phyloP scores from a whole-genome alignment of 2,888 invertebrate species.

The Lasioglossum calceatum region DNA sequence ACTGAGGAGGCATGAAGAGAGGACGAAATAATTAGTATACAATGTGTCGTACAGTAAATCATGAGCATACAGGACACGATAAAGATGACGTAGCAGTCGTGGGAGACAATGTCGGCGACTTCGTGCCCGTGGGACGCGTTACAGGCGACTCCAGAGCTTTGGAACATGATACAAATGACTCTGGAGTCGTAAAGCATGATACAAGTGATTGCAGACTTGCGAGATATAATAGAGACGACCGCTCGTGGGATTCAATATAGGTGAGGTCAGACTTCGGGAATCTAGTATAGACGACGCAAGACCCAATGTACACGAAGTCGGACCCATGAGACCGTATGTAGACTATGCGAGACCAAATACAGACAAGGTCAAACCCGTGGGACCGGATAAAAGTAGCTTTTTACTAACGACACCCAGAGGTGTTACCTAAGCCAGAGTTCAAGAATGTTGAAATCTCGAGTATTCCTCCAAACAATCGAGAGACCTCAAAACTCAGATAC shows the following conservation, averaged over 20 bases:
- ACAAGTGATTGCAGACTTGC: background rate
- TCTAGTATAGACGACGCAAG: background rate
- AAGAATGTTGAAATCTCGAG: too few relatives aligned
- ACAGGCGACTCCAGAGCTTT: background rate
- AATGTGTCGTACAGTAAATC: background rate
- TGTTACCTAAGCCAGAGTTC: background rate
- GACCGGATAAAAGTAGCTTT: background rate
- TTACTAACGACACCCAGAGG: background rate
- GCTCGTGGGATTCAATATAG: conserved; percentile 7
- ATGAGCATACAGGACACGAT: background rate
- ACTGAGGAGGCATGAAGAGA: background rate
- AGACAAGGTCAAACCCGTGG: background rate
- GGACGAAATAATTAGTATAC: background rate
- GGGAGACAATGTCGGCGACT: background rate
- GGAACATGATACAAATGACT: background rate
- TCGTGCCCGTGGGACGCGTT: background rate
- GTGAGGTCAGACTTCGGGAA: background rate
- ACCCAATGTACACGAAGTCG: background rate
- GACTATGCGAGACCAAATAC: background rate
- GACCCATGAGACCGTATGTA: background rate
- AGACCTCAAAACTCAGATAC: background rate
- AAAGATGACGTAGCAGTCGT: background rate
- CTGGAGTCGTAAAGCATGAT: background rate
- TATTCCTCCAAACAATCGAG: background rate
- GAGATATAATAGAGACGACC: background rate